Conservation (phyloP, 2,888 invertebrate species). For the Cephus pulcher region DNA sequence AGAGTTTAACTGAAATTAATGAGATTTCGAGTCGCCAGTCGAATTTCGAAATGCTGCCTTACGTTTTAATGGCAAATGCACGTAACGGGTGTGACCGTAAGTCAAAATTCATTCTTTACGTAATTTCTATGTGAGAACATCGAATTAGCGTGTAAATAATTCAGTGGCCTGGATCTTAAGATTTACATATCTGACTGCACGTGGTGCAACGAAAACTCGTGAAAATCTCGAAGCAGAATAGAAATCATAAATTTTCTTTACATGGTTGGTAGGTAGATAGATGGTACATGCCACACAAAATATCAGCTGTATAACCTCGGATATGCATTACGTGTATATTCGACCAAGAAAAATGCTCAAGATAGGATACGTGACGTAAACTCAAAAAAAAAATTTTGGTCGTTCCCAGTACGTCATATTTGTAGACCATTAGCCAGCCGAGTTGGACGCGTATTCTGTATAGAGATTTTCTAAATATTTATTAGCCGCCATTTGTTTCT, state of each 20-base stretch:
- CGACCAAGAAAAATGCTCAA: background rate
- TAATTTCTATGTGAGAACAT: background rate
- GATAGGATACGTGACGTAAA: no score
- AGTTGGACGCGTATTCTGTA: background rate
- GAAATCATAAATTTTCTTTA: background rate
- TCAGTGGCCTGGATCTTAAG: conserved; percentile 45
- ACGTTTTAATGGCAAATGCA: background rate
- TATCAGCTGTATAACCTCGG: background rate
- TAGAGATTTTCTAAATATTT: no score
- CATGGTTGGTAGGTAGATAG: background rate
- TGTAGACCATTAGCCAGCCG: background rate
- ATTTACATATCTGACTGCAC: conserved; percentile 6
- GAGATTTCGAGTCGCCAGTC: background rate
- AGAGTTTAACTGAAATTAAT: background rate
- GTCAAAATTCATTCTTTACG: background rate
- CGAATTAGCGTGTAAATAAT: conserved; percentile 24
- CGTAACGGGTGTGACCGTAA: background rate
- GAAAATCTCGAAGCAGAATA: background rate
- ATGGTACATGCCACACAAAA: no score
- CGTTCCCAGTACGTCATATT: background rate
- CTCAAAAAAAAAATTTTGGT: no score
- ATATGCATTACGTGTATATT: background rate
- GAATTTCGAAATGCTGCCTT: background rate
- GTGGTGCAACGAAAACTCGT: background rate
- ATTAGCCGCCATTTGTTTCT: no score